Evolutionary conservation across 2,113 vertebrate genomes (phyloP), one percentile per base, ranked within the genome.

Genomic region (Trochalopteron elliotii): DNA sequence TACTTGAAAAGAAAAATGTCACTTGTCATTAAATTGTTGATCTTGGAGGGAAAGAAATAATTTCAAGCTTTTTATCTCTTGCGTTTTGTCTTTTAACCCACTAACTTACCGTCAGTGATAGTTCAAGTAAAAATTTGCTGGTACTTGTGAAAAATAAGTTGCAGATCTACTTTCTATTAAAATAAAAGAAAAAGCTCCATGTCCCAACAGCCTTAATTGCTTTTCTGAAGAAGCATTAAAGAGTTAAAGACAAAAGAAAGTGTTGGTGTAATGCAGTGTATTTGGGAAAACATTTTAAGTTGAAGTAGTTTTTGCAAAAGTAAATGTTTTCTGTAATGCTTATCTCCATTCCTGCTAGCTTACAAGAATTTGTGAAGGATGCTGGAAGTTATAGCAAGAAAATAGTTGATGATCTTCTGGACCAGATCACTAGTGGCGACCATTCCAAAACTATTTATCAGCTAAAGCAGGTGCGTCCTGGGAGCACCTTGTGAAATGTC

Each of bases 361-460:
- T 99, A 88, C 99, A 99, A 96, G 99, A 99, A 95, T 99, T 99
- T 85, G 99, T 99, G 61, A 99, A 99, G 94, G 99, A 98, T 24
- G 99, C 99, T 75, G 98, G 99, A 70, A 97, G 96, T 94, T 98
- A 98, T 92, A 99, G 99, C 64, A 99, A 98, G 96, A 98, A 94
- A 69, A 97, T 99, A 93, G 99, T 99, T 22, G 99, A 99, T 21
- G 98, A 98, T 70, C 98, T 99, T 71, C 96, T 99, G 91, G 99
- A 99, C 97, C 99, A 99, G 97, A 99, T 99, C 98, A 99, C 99
- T 0, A 98, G 98, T 24, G 98, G 98, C 1, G 99, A 99, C 97
- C 99, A 99, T 97, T 98, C 98, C 7, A 99, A 99, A 97, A 97
- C 98, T 52, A 97, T 99, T 75, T 98, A 97, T 97, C 99, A 99